These are phyloP conservation scores for Brachionus calyciflorus DNA, from an alignment of 1,140 invertebrate genomes.

Conservation along the genomic window DNA sequence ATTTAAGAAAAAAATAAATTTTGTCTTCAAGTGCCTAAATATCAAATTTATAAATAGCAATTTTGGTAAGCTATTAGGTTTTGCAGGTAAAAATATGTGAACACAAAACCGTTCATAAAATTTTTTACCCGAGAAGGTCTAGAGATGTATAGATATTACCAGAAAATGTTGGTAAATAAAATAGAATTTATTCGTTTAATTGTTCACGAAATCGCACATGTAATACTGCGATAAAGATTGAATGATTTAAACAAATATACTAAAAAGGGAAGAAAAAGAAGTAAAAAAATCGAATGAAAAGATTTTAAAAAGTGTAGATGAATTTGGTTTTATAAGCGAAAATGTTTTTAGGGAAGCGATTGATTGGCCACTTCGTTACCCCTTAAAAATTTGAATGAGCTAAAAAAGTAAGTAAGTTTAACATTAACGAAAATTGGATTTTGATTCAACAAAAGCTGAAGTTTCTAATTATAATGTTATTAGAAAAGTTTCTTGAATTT, in stretches of 20 bases:
- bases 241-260: not conserved
- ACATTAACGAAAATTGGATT: not conserved
- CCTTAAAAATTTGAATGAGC: not conserved
- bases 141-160: not conserved
- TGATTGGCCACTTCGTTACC: not conserved
- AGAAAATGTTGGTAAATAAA: not conserved
- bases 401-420: not conserved
- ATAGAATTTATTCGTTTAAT: not conserved
- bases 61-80: not conserved
- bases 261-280: too few species aligned
- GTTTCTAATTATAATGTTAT: too few species aligned
- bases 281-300: not conserved
- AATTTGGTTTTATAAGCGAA: not conserved
- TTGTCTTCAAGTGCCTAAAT: not conserved
- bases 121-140: not conserved
- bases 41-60: not conserved
- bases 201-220: conserved; percentile 6
- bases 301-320: not conserved
- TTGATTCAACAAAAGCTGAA: not conserved
- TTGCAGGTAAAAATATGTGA: not conserved
- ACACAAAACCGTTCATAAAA: conserved; percentile 7
- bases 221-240: not conserved
- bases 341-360: not conserved
- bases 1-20: not conserved
- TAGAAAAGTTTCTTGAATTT: too few species aligned